phyloP scores from a whole-genome alignment of 2,113 vertebrate genomes.

The Myanophis thanlyinensis region DNA sequence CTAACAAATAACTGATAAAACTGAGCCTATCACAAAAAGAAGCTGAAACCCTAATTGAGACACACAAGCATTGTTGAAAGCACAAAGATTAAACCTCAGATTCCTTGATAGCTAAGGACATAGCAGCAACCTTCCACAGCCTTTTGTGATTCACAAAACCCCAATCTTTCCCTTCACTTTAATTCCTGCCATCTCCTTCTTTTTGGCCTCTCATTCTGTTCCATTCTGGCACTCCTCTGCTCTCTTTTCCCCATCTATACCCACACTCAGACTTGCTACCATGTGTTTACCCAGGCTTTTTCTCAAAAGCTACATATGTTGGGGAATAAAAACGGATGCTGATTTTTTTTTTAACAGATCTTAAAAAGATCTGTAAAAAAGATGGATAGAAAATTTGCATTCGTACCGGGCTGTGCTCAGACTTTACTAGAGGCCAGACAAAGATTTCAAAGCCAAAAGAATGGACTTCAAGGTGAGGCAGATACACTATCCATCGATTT shows the following conservation, averaged over 20 bases:
- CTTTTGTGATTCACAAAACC: background rate
- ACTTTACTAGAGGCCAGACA: background rate
- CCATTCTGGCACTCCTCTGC: background rate
- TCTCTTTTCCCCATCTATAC: background rate
- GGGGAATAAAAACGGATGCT: background rate
- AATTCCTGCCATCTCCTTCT: background rate
- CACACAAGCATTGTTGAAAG: background rate
- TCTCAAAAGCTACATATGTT: background rate
- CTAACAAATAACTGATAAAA: background rate
- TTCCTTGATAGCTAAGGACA: background rate
- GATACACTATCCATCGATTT: too few relatives aligned
- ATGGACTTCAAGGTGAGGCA: background rate
- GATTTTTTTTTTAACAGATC: background rate
- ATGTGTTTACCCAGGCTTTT: background rate
- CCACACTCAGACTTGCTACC: background rate
- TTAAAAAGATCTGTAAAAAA: background rate
- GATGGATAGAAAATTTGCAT: background rate
- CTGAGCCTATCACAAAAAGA: background rate
- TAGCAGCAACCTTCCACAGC: background rate
- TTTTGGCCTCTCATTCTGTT: background rate
- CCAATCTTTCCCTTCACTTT: background rate
- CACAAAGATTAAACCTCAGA: background rate
- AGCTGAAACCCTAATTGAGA: background rate
- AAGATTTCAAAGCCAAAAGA: background rate
- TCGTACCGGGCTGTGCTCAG: background rate